Evolutionary conservation across 2,888 invertebrate species (phyloP).

Genomic region (Reticulitermes lucifugus): DNA sequence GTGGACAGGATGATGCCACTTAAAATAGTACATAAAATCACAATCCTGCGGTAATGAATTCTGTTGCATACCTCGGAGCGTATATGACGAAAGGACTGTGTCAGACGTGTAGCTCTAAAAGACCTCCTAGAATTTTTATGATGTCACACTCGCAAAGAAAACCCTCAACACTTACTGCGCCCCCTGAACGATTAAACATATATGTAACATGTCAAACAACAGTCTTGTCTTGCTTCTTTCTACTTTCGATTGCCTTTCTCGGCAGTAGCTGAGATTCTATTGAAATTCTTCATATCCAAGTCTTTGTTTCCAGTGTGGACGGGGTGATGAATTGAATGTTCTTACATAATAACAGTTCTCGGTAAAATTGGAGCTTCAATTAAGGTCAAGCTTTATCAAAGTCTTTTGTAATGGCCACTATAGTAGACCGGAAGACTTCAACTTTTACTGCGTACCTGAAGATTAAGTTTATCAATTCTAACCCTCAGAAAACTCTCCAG

Average conservation of each 20-base stretch:
- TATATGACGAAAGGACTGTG: background rate
- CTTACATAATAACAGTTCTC: constrained; percentile 2
- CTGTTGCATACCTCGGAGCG: background rate
- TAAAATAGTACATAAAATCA: background rate
- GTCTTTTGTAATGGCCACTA: background rate
- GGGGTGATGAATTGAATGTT: background rate
- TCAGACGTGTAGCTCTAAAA: background rate
- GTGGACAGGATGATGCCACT: background rate
- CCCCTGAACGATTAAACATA: background rate
- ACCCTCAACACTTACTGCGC: background rate
- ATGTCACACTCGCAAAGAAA: background rate
- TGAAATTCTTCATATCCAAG: background rate
- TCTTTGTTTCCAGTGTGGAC: background rate
- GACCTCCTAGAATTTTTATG: background rate
- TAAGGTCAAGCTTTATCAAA: constrained; percentile 12
- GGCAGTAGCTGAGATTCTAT: background rate
- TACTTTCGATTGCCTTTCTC: background rate
- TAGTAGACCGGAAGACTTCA: background rate
- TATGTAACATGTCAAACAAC: background rate
- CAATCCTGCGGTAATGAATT: background rate
- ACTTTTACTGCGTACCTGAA: background rate
- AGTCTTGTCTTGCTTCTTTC: background rate
- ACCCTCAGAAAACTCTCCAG: no score
- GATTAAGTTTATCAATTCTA: no score
- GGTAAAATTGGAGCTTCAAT: background rate